Evolutionary conservation across 2,797 vertebrate species (phyloP).

Genomic region (Phataginus tricuspis): DNA sequence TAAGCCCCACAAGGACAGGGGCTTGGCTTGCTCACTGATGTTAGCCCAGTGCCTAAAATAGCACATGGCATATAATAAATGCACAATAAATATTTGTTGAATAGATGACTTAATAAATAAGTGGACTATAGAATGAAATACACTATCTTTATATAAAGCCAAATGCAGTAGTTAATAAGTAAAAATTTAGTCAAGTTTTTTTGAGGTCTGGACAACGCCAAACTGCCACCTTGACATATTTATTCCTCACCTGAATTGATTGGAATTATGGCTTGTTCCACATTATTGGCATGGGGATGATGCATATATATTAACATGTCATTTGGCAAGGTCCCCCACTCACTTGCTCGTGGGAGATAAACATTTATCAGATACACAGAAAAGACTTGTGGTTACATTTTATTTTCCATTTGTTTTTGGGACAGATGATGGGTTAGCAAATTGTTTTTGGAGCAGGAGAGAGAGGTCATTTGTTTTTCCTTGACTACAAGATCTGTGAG

Average conservation of each 20-base stretch:
- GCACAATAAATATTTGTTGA: background rate
- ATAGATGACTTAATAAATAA: background rate
- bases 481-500: conserved; percentile 30
- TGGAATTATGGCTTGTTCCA: background rate
- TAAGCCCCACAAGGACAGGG: background rate
- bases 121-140: background rate
- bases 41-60: background rate
- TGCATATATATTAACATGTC: background rate
- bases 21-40: background rate
- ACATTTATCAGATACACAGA: conserved; percentile 7
- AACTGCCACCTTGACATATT: background rate
- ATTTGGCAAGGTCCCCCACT: background rate
- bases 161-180: background rate
- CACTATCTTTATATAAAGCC: background rate
- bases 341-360: background rate
- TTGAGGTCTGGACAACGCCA: background rate
- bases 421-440: conserved; percentile 63
- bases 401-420: conserved; percentile 68
- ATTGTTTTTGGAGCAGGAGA: conserved; percentile 30
- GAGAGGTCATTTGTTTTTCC: conserved; percentile 63
- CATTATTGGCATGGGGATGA: background rate
- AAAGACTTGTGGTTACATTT: conserved; percentile 39
- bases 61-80: background rate
- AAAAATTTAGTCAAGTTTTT: background rate
- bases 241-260: background rate